Evolutionary conservation across 2,888 invertebrate species (phyloP).

Genomic region (Trachelus tabidus): DNA sequence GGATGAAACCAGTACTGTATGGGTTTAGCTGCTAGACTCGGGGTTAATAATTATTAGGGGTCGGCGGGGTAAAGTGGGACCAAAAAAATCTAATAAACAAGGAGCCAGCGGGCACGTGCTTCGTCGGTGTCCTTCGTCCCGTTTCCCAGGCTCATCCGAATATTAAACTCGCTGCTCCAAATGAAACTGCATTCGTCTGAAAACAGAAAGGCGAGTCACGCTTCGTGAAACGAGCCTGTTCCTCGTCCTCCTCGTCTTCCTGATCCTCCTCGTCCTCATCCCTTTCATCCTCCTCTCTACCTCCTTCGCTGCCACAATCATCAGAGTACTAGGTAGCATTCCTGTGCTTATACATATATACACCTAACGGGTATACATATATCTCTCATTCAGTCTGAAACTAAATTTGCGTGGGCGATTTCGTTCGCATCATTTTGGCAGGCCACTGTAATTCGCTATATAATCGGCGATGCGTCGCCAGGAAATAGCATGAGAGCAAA

Average conservation of each 20-base stretch:
- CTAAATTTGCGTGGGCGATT: background rate
- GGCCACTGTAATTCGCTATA: background rate
- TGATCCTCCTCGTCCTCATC: background rate
- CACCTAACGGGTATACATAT: background rate
- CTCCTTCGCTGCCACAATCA: background rate
- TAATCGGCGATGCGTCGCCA: too few relatives aligned
- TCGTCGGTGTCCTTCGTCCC: background rate
- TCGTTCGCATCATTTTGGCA: background rate
- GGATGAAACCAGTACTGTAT: background rate
- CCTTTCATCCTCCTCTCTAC: background rate
- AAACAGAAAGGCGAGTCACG: conserved; percentile 3
- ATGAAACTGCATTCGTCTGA: conserved; percentile 6
- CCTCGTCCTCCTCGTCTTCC: background rate
- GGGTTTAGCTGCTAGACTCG: background rate
- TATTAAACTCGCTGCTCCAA: conserved; percentile 4
- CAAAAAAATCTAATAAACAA: conserved; percentile 4
- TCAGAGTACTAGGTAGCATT: background rate
- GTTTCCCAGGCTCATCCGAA: conserved; percentile 3
- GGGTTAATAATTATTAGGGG: conserved; percentile 4
- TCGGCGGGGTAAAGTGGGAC: background rate
- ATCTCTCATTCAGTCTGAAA: background rate
- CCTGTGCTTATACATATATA: background rate
- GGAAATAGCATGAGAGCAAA: background rate
- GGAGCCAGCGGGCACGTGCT: background rate
- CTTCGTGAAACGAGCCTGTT: background rate